These are phyloP conservation scores for Scartelaos histophorus DNA, from an alignment of 2,113 vertebrate genomes.

Conservation along the genomic window DNA sequence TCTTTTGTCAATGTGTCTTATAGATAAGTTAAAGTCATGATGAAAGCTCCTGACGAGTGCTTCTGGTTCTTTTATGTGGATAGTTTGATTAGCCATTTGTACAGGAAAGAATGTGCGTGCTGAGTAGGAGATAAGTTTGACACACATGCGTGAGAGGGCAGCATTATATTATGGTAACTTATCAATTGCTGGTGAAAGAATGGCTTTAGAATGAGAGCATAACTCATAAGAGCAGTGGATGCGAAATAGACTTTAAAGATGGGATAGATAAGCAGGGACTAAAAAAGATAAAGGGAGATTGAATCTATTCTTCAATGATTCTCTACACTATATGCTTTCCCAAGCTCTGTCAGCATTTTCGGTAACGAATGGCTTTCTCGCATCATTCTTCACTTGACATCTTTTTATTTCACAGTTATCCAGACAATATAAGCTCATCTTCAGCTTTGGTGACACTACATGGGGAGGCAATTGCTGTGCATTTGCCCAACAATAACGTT, in stretches of 20 bases:
- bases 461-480: neutral
- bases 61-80: neutral
- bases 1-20: neutral
- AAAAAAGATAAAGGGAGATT: conserved; percentile 33
- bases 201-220: conserved; percentile 13
- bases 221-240: conserved; percentile 10
- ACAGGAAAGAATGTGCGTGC: neutral
- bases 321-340: conserved; percentile 11
- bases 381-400: conserved; percentile 25
- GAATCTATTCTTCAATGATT: conserved; percentile 40
- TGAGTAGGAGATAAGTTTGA: neutral
- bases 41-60: neutral
- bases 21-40: neutral
- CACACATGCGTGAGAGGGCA: neutral
- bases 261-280: conserved; percentile 19
- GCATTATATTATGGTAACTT: neutral
- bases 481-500: neutral
- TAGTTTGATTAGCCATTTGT: neutral
- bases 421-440: conserved; percentile 4
- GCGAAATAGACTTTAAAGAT: conserved; percentile 29
- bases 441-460: neutral
- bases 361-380: conserved; percentile 23
- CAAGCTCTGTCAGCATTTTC: conserved; percentile 42
- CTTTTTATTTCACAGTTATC: conserved; percentile 20
- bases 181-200: conserved; percentile 4